Conservation (phyloP, 2,113 vertebrate genomes). For the Camelus dromedarius region DNA sequence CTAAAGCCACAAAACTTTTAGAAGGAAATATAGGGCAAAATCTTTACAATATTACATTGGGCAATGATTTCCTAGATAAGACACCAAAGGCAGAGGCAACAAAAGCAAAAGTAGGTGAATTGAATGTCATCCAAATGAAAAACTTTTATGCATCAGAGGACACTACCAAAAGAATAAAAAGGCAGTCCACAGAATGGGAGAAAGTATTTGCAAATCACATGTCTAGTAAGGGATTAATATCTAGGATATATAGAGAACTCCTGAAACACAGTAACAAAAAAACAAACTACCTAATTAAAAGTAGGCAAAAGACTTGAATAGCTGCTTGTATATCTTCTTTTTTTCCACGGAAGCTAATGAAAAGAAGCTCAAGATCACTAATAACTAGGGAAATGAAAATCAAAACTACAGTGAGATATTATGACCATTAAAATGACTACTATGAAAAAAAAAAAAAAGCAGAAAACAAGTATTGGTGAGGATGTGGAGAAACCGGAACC, state of each 20-base stretch:
- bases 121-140: neutral
- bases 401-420: neutral
- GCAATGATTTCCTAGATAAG: no score
- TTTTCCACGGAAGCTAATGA: neutral
- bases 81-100: no score
- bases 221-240: no score
- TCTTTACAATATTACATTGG: no score
- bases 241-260: no score
- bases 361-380: neutral
- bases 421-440: neutral
- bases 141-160: neutral
- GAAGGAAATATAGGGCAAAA: no score
- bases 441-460: neutral
- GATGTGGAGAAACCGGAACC: neutral
- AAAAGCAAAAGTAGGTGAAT: neutral
- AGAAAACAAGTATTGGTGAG: neutral
- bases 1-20: neutral
- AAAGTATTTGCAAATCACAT: no score
- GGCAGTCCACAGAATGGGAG: neutral
- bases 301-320: neutral
- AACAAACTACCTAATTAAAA: neutral
- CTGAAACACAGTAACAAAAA: no score
- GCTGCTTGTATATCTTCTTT: no score
- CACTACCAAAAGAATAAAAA: neutral
- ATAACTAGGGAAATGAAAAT: neutral